Evolutionary conservation across 2,888 invertebrate species (phyloP).

Genomic region (Timema cristinae): DNA sequence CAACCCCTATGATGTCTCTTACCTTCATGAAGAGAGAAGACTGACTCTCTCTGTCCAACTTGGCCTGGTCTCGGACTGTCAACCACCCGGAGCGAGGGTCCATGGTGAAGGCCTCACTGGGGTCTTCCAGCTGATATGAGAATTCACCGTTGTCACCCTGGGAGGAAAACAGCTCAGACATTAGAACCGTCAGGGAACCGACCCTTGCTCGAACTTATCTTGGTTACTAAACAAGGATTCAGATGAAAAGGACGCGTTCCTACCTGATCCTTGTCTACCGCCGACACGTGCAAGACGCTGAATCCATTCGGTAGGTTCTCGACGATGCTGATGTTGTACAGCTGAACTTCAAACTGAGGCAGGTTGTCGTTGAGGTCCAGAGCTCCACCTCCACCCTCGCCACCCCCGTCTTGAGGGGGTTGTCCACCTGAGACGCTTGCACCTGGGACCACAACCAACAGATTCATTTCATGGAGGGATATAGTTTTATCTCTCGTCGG

Average conservation of each 20-base stretch:
- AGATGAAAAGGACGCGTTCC: too few relatives aligned
- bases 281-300: constrained; percentile 67
- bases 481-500: too few relatives aligned
- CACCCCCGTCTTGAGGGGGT: constrained; percentile 67
- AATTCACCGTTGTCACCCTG: constrained; percentile 80
- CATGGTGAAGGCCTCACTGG: constrained; percentile 72
- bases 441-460: constrained; percentile 23
- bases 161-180: constrained; percentile 20
- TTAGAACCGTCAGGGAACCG: too few relatives aligned
- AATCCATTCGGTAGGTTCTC: constrained; percentile 85
- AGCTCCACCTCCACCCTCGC: constrained; percentile 72
- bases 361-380: constrained; percentile 78
- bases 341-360: constrained; percentile 83
- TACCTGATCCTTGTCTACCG: constrained; percentile 71
- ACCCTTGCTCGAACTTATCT: too few relatives aligned
- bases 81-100: constrained; percentile 81
- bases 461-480: too few relatives aligned
- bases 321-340: constrained; percentile 88
- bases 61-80: constrained; percentile 69
- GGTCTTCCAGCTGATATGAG: constrained; percentile 69
- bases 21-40: constrained; percentile 61
- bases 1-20: too few relatives aligned
- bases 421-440: constrained; percentile 63
- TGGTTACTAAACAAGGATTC: too few relatives aligned
- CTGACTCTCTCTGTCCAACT: constrained; percentile 75